Evolutionary conservation across 37 sponge, comb jelly and placozoan species (phyloP).

Genomic region (Diacarnus erythraeanus): DNA sequence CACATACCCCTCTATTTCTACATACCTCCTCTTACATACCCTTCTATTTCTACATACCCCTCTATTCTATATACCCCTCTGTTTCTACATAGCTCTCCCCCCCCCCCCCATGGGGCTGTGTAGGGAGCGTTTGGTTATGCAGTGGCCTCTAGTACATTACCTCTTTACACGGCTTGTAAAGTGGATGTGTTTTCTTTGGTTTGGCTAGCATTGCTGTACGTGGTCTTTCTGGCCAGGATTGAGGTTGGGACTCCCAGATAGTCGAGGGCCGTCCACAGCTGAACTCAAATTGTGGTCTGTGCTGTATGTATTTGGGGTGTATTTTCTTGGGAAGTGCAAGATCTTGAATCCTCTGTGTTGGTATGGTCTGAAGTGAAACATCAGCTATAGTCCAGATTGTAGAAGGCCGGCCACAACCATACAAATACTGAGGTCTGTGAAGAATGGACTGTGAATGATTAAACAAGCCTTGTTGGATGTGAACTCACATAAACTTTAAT

Average conservation of each 20-base stretch:
- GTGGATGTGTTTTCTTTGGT: slow-evolving; percentile 68
- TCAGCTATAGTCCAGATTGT: slow-evolving; percentile 57
- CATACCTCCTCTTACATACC: too few species aligned
- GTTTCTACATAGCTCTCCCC: too few species aligned
- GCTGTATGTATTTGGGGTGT: slow-evolving; percentile 37
- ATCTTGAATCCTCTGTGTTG: slow-evolving; percentile 29
- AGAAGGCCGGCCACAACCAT: slow-evolving; percentile 79
- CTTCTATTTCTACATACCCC: too few species aligned
- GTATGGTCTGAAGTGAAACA: slow-evolving; percentile 24
- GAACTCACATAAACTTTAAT: slow-evolving; percentile 62
- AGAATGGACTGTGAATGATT: not conserved
- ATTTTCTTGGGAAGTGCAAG: slow-evolving; percentile 67
- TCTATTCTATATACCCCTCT: too few species aligned
- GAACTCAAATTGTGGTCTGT: slow-evolving; percentile 64
- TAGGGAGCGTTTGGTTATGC: too few species aligned
- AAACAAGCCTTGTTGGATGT: not conserved
- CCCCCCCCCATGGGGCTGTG: too few species aligned
- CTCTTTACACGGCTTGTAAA: slow-evolving; percentile 64
- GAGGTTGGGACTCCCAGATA: slow-evolving; percentile 69
- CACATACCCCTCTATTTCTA: too few species aligned
- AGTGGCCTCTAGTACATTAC: too few species aligned
- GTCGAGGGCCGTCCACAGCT: slow-evolving; percentile 86
- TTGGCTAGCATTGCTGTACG: slow-evolving; percentile 74
- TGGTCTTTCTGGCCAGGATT: too few species aligned
- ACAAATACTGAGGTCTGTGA: slow-evolving; percentile 81